Base-by-base conservation (phyloP, 2,888 invertebrate genomes). In the Schizotus pectinicornis region DNA sequence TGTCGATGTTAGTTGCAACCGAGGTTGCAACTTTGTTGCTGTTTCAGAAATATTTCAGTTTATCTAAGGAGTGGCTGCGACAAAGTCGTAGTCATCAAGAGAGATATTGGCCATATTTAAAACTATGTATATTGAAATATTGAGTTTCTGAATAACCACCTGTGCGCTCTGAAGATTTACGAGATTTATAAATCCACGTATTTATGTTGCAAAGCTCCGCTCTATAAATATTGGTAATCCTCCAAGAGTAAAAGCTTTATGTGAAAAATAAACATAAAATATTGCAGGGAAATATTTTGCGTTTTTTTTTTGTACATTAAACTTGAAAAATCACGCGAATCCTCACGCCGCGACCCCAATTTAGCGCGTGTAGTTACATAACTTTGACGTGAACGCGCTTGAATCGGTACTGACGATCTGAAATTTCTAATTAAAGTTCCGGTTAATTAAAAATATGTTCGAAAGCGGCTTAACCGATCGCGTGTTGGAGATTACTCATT, bases 201-300 rank as follows among this genome's bases (percentile, higher is more conserved):
- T 60, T 60, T 60, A 60, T 48, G 60, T 48, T 56, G 47, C 50
- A 56, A 48, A 60, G 60, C 59, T 47, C n/a, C 35, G 56, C 48
- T 60, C 56, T 56, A 60, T 56, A 60, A 56, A 60, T 60, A 60
- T 60, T 47, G 48, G 60, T 60, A 60, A 60, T 60, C 60, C 60
- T 51, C 48, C 48, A 52, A 49, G 53, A 53, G 58, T 49, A 49
- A 58, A 51, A 49, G 52, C 49, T 60, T 60, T 48, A 60, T 56
- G 55, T 52, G 38, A 45, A 38, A 56, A 56, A 60, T 60, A 56
- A 56, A 55, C 55, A 59, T 55, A 59, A 56, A 51, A 50, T 55
- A 50, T 50, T 37, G 38, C 50, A 45, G 34, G 35, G 41, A 34
- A 42, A 45, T 48, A 58, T 52, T 53, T 33, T 45, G 38, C 49